Evolutionary conservation across 2,113 vertebrate species (phyloP).

Genomic region (Stegastes partitus): DNA sequence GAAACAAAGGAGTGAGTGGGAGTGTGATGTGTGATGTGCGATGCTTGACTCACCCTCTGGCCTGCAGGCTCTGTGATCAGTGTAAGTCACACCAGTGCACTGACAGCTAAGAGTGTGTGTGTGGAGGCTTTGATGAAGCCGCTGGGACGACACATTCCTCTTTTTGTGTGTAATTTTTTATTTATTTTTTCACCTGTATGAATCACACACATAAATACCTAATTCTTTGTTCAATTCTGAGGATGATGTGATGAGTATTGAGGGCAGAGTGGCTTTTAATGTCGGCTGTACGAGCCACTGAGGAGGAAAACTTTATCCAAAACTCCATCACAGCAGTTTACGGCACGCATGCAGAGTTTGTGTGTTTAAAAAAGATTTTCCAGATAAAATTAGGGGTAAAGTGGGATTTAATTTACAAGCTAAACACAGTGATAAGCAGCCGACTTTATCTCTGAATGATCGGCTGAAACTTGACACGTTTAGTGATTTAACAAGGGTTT

Average conservation of each 20-base stretch:
- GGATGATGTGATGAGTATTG: constrained; percentile 15
- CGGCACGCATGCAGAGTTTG: too few species aligned
- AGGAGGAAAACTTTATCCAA: too few species aligned
- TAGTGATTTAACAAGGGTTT: constrained; percentile 10
- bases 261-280: background rate
- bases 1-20: constrained; percentile 50
- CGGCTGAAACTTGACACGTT: background rate
- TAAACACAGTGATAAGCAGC: background rate
- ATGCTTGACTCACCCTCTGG: constrained; percentile 62
- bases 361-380: too few species aligned
- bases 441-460: background rate
- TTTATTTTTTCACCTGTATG: constrained; percentile 16
- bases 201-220: constrained; percentile 33
- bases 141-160: constrained; percentile 34
- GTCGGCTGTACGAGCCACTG: too few species aligned
- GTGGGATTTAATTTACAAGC: background rate
- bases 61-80: constrained; percentile 44
- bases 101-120: constrained; percentile 11
- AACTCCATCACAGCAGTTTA: too few species aligned
- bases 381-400: background rate
- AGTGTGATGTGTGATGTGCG: constrained; percentile 41
- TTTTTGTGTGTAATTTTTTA: background rate
- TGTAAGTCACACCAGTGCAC: constrained; percentile 57
- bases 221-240: constrained; percentile 21
- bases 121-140: constrained; percentile 39